phyloP scores from a whole-genome alignment of 2,113 vertebrate genomes.

The Oncorhynchus keta region DNA sequence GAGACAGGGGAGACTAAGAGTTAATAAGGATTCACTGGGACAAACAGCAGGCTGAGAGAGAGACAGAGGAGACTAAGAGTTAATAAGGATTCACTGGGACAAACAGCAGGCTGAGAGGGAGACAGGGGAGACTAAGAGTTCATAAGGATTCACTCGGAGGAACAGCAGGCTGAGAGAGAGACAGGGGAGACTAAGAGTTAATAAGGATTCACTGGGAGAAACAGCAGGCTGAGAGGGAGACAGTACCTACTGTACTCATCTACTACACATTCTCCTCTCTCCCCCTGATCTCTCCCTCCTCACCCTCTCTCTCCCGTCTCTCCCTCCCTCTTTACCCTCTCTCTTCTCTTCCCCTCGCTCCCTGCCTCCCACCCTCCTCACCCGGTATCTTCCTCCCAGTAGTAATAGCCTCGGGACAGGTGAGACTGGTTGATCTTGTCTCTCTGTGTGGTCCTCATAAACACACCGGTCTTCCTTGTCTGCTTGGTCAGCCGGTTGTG shows the following conservation, averaged over 20 bases:
- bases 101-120: slow-evolving; percentile 84
- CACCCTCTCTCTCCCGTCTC: not conserved
- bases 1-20: not conserved
- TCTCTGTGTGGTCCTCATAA: slow-evolving; percentile 79
- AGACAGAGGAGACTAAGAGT: not conserved
- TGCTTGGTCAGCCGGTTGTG: slow-evolving; percentile 90
- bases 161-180: slow-evolving; percentile 82
- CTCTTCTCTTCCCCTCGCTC: not conserved
- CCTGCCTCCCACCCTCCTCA: slow-evolving; percentile 62
- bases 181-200: not conserved
- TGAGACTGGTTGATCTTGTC: slow-evolving; percentile 83
- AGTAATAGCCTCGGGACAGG: slow-evolving; percentile 83
- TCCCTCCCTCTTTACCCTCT: not conserved
- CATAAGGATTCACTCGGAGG: slow-evolving; percentile 74
- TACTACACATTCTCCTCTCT: not conserved
- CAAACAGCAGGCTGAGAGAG: slow-evolving; percentile 83
- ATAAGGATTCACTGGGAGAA: slow-evolving; percentile 78
- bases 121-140: not conserved
- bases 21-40: slow-evolving; percentile 73
- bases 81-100: slow-evolving; percentile 74
- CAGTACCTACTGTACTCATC: not conserved
- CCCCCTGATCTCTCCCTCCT: too few species aligned
- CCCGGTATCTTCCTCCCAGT: slow-evolving; percentile 92
- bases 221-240: slow-evolving; percentile 79
- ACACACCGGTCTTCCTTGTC: slow-evolving; percentile 87